These are phyloP conservation scores for Aleiodes testaceus DNA, from an alignment of 2,888 invertebrate genomes.

Conservation along the genomic window DNA sequence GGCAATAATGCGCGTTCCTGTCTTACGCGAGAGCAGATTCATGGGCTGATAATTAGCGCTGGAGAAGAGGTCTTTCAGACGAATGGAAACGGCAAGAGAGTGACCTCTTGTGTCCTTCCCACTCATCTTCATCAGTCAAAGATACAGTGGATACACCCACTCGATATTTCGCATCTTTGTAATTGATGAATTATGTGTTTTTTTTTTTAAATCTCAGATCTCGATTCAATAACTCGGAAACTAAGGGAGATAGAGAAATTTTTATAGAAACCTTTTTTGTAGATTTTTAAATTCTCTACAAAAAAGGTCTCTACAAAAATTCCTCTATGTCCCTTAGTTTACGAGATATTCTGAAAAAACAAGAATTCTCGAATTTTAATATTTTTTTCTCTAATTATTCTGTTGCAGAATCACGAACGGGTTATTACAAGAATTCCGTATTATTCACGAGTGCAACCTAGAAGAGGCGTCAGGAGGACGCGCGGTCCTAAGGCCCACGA, in stretches of 20 bases:
- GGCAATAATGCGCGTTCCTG: conserved; percentile 46
- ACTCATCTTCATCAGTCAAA: conserved; percentile 42
- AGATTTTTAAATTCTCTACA: too few relatives aligned
- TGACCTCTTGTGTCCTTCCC: conserved; percentile 38
- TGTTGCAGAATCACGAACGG: conserved; percentile 75
- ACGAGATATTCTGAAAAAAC: too few relatives aligned
- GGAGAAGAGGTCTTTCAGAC: conserved; percentile 52
- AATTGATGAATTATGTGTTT: not conserved
- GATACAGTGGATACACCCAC: conserved; percentile 23
- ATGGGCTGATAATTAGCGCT: conserved; percentile 62
- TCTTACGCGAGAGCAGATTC: conserved; percentile 46
- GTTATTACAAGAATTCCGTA: conserved; percentile 93
- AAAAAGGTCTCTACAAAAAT: too few relatives aligned
- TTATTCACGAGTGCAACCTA: conserved; percentile 91
- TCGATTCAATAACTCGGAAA: too few relatives aligned
- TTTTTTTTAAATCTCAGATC: too few relatives aligned
- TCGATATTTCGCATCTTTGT: conserved; percentile 18
- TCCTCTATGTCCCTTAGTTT: too few relatives aligned
- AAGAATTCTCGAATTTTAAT: not conserved
- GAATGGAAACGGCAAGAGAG: conserved; percentile 44
- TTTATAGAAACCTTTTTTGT: too few relatives aligned
- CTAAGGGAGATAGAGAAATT: too few relatives aligned
- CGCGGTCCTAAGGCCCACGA: conserved; percentile 45
- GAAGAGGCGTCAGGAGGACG: conserved; percentile 62
- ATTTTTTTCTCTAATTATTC: not conserved